These are phyloP conservation scores for Peromyscus californicus DNA, from an alignment of 2,113 vertebrate genomes.

Conservation along the genomic window DNA sequence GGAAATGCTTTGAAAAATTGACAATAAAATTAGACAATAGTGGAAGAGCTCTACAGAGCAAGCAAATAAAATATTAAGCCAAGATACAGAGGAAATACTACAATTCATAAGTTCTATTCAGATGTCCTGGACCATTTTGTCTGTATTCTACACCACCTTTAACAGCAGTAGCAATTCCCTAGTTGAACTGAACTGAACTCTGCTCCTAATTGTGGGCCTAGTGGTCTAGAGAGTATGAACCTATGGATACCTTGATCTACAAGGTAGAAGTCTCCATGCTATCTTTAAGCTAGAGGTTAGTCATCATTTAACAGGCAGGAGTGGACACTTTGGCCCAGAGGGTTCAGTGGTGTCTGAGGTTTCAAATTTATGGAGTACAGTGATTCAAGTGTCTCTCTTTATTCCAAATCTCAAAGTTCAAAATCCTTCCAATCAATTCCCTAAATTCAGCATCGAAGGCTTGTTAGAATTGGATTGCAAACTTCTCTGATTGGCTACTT, in stretches of 20 bases:
- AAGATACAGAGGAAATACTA: background rate
- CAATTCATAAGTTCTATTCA: background rate
- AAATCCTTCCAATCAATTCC: background rate
- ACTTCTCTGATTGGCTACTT: background rate
- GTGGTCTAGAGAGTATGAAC: background rate
- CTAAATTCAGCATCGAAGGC: background rate
- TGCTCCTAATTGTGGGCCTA: background rate
- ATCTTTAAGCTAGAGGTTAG: background rate
- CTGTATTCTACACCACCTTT: background rate
- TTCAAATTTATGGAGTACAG: background rate
- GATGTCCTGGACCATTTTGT: background rate
- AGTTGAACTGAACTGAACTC: background rate
- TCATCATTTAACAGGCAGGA: background rate
- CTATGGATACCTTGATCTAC: background rate
- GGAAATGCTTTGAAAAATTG: constrained; percentile 38
- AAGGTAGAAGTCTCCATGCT: background rate
- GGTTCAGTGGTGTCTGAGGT: background rate
- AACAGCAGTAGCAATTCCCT: background rate
- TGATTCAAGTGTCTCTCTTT: background rate
- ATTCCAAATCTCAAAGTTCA: background rate
- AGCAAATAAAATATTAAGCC: constrained; percentile 17
- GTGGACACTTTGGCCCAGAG: background rate
- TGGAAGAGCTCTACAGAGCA: background rate
- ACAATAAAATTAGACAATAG: background rate
- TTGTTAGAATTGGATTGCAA: background rate